Base-by-base conservation (phyloP, 1,140 invertebrate genomes). In the Drosophila kanapiae region DNA sequence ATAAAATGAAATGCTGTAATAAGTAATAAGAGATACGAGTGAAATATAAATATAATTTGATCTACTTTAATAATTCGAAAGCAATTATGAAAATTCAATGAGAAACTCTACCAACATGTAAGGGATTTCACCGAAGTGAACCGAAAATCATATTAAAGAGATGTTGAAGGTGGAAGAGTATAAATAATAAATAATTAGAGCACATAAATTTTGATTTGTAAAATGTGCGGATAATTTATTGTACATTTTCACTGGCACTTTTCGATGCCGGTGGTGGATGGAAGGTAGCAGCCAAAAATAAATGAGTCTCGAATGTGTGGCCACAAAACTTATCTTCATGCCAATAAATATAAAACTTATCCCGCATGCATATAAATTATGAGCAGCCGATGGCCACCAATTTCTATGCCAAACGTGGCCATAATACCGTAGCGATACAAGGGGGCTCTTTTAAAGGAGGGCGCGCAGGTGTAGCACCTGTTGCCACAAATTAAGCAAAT, bases 401-500 rank as follows among this genome's bases (percentile, higher is more conserved):
- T 51, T 74, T 61, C 42, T 54, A 62, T 71, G 38, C 58, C 53
- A 63, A 71, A 70, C 45, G 49, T 76, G 56, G 75, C 49, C 23
- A 64, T 51, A 64, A 78, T 59, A 47, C 35, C 29, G 29, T 18
- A 37, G 11, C 9, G 13, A 23, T 18, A n/a, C n/a, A 48, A 29
- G 61, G 4, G 53, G 3, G 53, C 6, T 23, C 49, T 56, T 38
- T 75, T 47, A 14, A 6, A 23, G 58, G 37, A 14, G 27, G 27
- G n/a, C n/a, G 18, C 9, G 69, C 53, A 42, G 18, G 37, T 35
- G 31, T 14, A 27, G 60, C 82, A 86, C 82, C 82, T 85, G 82
- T 85, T 85, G 78, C 74, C 57, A 76, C 65, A 78, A 87, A 85
- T 86, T 75, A 74, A n/a, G 51, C 53, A n/a, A 56, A 57, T 57